Conservation (phyloP, 2,888 invertebrate genomes). For the Ormia ochracea region DNA sequence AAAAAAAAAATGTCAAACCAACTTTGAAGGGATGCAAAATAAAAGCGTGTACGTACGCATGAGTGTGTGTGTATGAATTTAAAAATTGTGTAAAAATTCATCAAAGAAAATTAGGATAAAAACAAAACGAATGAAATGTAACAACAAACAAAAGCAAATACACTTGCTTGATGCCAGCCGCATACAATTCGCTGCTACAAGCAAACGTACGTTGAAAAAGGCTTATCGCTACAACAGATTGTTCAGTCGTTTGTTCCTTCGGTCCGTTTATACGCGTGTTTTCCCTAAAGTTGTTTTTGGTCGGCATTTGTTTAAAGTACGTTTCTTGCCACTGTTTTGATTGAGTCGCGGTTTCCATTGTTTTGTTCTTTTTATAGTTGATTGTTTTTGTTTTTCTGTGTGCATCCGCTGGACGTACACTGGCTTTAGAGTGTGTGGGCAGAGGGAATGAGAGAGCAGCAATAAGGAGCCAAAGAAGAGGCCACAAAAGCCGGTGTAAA, state of each 20-base stretch:
- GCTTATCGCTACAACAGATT: constrained; percentile 27
- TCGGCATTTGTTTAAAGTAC: constrained; percentile 55
- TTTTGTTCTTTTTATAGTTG: no score
- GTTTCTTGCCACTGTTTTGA: constrained; percentile 58
- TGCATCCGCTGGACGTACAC: no score
- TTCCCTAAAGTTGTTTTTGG: background rate
- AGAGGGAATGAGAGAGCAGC: background rate
- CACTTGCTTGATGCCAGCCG: constrained; percentile 47
- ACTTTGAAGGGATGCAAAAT: constrained; percentile 48
- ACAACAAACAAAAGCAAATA: constrained; percentile 37
- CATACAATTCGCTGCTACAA: background rate
- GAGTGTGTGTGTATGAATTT: no score
- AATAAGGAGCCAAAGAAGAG: constrained; percentile 28
- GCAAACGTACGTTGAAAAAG: background rate
- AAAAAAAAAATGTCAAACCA: background rate
- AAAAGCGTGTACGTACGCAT: constrained; percentile 44
- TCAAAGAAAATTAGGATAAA: constrained; percentile 58
- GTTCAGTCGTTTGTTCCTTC: constrained; percentile 32
- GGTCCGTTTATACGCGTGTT: background rate
- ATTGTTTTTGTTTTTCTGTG: background rate
- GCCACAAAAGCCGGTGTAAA: constrained; percentile 57
- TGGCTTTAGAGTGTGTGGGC: no score
- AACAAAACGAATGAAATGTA: constrained; percentile 52
- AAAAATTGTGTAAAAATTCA: constrained; percentile 36
- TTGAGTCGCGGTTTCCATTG: constrained; percentile 51